Evolutionary conservation across 2,888 invertebrate species (phyloP).

Genomic region (Caenorhabditis macrosperma): DNA sequence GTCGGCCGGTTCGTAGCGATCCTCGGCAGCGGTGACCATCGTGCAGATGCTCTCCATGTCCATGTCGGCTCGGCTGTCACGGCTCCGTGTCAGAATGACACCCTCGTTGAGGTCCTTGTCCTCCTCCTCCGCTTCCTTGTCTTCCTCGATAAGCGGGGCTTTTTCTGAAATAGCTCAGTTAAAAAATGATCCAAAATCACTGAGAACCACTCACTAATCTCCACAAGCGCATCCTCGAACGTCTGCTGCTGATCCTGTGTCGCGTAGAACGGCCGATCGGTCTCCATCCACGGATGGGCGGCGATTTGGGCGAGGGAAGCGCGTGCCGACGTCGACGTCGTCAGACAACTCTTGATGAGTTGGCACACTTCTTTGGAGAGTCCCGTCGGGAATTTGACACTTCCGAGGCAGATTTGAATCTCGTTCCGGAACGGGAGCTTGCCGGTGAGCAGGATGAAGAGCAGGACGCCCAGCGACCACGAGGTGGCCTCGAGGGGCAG

Average conservation of each 20-base stretch:
- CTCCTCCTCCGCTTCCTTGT: constrained; percentile 57
- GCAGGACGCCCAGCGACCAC: constrained; percentile 90
- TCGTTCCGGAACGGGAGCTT: constrained; percentile 75
- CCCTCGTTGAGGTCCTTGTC: constrained; percentile 65
- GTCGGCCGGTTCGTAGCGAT: constrained; percentile 39
- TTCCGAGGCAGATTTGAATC: constrained; percentile 76
- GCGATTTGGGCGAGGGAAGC: constrained; percentile 58
- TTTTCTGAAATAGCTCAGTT: constrained; percentile 21
- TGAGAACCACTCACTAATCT: constrained; percentile 51
- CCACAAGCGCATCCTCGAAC: constrained; percentile 64
- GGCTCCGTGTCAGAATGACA: constrained; percentile 52
- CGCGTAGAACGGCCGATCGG: constrained; percentile 41
- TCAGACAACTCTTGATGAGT: constrained; percentile 68
- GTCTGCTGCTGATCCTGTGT: constrained; percentile 33
- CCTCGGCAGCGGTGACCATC: constrained; percentile 63
- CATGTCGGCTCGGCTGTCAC: constrained; percentile 36
- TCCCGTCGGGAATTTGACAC: constrained; percentile 72
- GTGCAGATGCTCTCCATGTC: constrained; percentile 61
- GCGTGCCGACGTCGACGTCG: constrained; percentile 63
- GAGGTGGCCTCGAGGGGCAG: constrained; percentile 83
- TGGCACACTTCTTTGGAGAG: constrained; percentile 67
- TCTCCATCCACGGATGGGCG: constrained; percentile 65
- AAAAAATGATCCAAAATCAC: background rate
- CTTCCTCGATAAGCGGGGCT: constrained; percentile 32
- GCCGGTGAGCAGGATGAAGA: constrained; percentile 75